phyloP scores from a whole-genome alignment of 2,113 vertebrate genomes.

The Atherinomorus stipes region DNA sequence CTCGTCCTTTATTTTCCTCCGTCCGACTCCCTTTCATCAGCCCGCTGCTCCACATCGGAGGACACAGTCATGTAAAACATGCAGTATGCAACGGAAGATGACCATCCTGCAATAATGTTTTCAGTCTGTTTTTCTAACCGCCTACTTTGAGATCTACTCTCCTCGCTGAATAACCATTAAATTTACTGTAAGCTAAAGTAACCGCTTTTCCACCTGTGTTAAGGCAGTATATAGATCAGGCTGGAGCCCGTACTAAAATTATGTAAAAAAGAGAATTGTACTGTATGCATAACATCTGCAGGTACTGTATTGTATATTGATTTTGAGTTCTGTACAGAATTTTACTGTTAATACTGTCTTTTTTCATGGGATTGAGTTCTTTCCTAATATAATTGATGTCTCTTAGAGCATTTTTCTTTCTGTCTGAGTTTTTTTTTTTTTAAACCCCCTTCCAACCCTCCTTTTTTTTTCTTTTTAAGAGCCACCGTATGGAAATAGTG shows the following conservation, averaged over 20 bases:
- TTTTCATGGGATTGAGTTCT: constrained; percentile 74
- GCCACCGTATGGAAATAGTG: constrained; percentile 75
- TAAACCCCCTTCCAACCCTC: neutral
- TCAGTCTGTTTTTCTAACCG: constrained; percentile 85
- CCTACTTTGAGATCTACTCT: constrained; percentile 87
- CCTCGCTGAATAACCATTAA: constrained; percentile 82
- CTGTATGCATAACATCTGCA: constrained; percentile 92
- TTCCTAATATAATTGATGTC: constrained; percentile 78
- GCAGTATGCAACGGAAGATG: constrained; percentile 83
- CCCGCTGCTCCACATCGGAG: constrained; percentile 60
- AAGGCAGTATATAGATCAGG: constrained; percentile 94
- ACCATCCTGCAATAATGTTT: constrained; percentile 93
- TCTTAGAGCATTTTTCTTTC: constrained; percentile 73
- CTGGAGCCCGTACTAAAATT: constrained; percentile 91
- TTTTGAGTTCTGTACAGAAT: constrained; percentile 93
- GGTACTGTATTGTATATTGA: constrained; percentile 95
- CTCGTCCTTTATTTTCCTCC: constrained; percentile 32
- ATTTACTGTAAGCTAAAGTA: constrained; percentile 80
- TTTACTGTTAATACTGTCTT: constrained; percentile 83
- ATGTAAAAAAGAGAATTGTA: constrained; percentile 92
- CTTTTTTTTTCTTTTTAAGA: constrained; percentile 61
- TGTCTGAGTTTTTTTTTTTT: constrained; percentile 54
- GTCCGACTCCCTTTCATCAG: constrained; percentile 48
- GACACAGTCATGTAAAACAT: constrained; percentile 70
- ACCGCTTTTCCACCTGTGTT: constrained; percentile 89